These are phyloP conservation scores for Salvelinus sp. DNA, from an alignment of 2,113 vertebrate species.

Conservation along the genomic window DNA sequence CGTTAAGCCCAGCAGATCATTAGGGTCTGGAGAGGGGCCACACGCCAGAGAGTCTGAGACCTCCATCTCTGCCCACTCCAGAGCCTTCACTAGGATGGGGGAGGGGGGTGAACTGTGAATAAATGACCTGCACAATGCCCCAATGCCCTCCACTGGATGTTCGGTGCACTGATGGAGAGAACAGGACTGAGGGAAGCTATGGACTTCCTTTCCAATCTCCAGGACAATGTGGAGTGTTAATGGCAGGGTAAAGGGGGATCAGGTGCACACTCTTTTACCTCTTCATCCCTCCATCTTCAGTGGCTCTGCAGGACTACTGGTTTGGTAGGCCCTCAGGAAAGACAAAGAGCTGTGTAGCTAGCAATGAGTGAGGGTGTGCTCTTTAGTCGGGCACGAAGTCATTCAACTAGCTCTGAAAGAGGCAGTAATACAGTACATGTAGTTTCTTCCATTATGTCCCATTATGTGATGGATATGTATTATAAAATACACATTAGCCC, in stretches of 20 bases:
- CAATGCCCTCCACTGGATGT: constrained; percentile 26
- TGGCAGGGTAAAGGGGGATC: background rate
- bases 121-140: constrained; percentile 47
- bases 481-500: constrained; percentile 52
- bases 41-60: constrained; percentile 41
- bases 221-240: constrained; percentile 15
- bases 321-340: background rate
- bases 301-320: background rate
- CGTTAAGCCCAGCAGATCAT: constrained; percentile 68
- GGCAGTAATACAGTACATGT: background rate
- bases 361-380: too few species aligned
- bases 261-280: background rate
- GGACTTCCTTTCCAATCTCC: background rate
- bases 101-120: constrained; percentile 24
- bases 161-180: constrained; percentile 4
- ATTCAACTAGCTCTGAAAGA: background rate
- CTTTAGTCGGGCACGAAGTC: too few species aligned
- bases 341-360: background rate
- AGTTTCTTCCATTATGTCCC: constrained; percentile 52
- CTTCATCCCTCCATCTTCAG: background rate
- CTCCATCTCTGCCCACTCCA: too few species aligned
- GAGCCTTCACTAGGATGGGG: background rate
- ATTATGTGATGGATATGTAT: constrained; percentile 49
- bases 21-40: constrained; percentile 64
- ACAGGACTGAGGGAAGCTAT: constrained; percentile 6